phyloP scores from a whole-genome alignment of 2,888 invertebrate species.

The Drosophila setosimentum region DNA sequence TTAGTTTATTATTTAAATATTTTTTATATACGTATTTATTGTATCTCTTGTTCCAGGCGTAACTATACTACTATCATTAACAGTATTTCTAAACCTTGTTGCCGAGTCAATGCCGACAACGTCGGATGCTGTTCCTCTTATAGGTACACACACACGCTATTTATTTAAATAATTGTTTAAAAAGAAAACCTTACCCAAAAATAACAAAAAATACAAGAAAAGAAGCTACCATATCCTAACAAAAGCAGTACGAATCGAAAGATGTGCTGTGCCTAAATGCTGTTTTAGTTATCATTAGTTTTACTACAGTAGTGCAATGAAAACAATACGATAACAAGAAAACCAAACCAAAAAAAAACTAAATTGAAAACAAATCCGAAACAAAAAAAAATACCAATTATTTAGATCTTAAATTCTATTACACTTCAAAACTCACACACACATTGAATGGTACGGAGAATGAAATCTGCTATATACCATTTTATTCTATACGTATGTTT shows the following conservation, averaged over 20 bases:
- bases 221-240: constrained; percentile 22
- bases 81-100: constrained; percentile 98
- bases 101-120: constrained; percentile 98
- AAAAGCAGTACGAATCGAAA: constrained; percentile 25
- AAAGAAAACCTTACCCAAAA: constrained; percentile 16
- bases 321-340: constrained; percentile 39
- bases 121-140: constrained; percentile 93
- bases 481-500: constrained; percentile 64
- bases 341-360: constrained; percentile 40
- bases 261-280: constrained; percentile 67
- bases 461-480: constrained; percentile 47
- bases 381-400: constrained; percentile 77
- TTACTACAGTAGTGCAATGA: constrained; percentile 77
- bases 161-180: constrained; percentile 44
- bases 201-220: constrained; percentile 14
- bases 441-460: constrained; percentile 57
- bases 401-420: constrained; percentile 57
- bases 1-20: constrained; percentile 73
- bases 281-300: constrained; percentile 81
- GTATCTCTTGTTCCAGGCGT: constrained; percentile 91
- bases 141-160: constrained; percentile 87
- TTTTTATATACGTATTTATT: constrained; percentile 77
- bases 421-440: constrained; percentile 7
- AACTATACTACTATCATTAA: constrained; percentile 98
- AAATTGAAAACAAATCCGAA: constrained; percentile 39